Base-by-base conservation (phyloP, 2,113 vertebrate species). In the Carollia perspicillata region DNA sequence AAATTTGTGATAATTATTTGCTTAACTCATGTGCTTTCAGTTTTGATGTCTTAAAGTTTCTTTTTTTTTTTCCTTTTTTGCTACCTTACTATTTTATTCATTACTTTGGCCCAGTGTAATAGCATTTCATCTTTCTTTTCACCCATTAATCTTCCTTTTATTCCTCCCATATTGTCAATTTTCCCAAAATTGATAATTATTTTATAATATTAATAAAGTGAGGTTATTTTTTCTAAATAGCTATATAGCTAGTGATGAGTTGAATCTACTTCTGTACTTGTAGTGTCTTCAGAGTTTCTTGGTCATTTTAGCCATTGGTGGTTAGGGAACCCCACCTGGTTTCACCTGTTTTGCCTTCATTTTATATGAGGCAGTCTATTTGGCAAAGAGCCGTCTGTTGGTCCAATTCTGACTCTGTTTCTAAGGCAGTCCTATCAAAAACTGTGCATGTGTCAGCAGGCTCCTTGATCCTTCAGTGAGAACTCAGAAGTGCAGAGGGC, bases 261-360 rank as follows among this genome's bases (percentile, higher is more conserved):
- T 77, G 77, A 71, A 35, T 42, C 11, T 35, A 40, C 14, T 49
- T 3, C 22, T 33, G 8, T 44, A 49, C 47, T 66, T n/a, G 1
- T 20, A 58, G 14, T 5, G 1, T 37, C 18, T 80, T 90, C 11
- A 30, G 6, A 33, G 49, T 55, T 84, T 78, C 49, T n/a, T 80
- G 30, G 26, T 6, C 37, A 44, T 37, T 47, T 55, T 74, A 5
- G 16, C n/a, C 28, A 42, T 37, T 92, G 72, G 26, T 40, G 23
- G 0, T 65, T 88, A 30, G 13, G 18, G 30, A 55, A 17, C 1
- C 10, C 4, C 58, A 6, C 9, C 1, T 55, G 35, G 1, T 40
- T 84, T 75, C 13, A 55, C 1, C 13, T 87, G 23, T 53, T 47
- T 60, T 68, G 10, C 33, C 12, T 72, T 72, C 30, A 22, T 8